These are phyloP conservation scores for Galeruca laticollis DNA, from an alignment of 2,888 invertebrate genomes.

Conservation along the genomic window DNA sequence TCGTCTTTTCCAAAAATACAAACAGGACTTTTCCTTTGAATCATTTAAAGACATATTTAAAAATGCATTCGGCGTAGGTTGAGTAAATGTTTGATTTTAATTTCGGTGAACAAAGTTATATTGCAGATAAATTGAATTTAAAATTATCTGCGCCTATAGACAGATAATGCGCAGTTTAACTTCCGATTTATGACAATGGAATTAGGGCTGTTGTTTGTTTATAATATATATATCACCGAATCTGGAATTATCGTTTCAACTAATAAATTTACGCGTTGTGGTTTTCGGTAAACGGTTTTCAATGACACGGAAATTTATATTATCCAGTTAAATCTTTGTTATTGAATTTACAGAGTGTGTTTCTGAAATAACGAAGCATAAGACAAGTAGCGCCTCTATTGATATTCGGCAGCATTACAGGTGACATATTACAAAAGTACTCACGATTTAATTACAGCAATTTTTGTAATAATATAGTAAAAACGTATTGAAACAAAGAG, in stretches of 20 bases:
- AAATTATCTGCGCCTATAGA: slow-evolving; percentile 45
- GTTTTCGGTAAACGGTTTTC: not conserved
- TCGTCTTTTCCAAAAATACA: not conserved
- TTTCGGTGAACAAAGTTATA: slow-evolving; percentile 46
- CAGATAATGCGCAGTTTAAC: slow-evolving; percentile 39
- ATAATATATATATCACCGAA: slow-evolving; percentile 28
- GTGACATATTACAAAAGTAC: too few species aligned
- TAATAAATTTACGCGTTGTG: not conserved
- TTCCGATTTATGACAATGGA: slow-evolving; percentile 17
- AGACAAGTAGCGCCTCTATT: too few species aligned
- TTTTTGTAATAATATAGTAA: too few species aligned
- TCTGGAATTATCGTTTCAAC: not conserved
- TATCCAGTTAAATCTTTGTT: not conserved
- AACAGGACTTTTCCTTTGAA: not conserved
- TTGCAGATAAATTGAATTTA: slow-evolving; percentile 50
- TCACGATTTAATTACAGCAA: too few species aligned
- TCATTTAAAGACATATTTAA: not conserved
- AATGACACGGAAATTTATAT: not conserved
- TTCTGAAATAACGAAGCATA: too few species aligned
- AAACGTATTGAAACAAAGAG: too few species aligned
- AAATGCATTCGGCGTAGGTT: slow-evolving; percentile 48
- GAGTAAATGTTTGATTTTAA: slow-evolving; percentile 53
- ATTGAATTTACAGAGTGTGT: too few species aligned
- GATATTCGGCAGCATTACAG: too few species aligned
- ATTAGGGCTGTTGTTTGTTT: slow-evolving; percentile 35